Conservation (phyloP, 2,113 vertebrate genomes). For the Leptobrachium ailaonicum region DNA sequence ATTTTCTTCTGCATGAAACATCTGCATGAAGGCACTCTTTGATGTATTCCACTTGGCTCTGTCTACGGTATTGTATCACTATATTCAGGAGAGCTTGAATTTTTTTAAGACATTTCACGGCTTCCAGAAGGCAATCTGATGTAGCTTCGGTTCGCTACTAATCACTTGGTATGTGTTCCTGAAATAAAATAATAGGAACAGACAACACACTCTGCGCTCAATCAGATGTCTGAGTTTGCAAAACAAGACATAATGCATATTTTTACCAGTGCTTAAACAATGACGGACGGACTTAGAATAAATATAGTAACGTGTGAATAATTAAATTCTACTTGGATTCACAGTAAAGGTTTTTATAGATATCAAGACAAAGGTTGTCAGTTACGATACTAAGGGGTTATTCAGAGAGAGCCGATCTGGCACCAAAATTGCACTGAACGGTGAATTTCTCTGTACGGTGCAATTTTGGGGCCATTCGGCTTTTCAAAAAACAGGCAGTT, state of each 20-base stretch:
- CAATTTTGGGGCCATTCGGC: too few species aligned
- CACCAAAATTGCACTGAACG: too few species aligned
- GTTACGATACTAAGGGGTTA: too few species aligned
- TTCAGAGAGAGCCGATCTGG: too few species aligned
- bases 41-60: conserved; percentile 86
- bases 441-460: too few species aligned
- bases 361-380: too few species aligned
- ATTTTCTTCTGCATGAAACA: conserved; percentile 87
- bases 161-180: conserved; percentile 73
- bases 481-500: too few species aligned
- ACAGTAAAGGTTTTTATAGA: too few species aligned
- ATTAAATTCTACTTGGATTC: not conserved
- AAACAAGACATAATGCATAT: conserved; percentile 3
- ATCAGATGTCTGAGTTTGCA: not conserved
- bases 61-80: conserved; percentile 78
- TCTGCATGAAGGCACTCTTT: conserved; percentile 84
- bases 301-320: not conserved
- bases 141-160: conserved; percentile 76
- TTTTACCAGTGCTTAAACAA: not conserved
- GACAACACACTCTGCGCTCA: conserved; percentile 68
- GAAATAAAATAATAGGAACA: conserved; percentile 81
- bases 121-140: conserved; percentile 79
- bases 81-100: conserved; percentile 71
- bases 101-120: conserved; percentile 79
- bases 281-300: not conserved